Conservation (phyloP, 2,113 vertebrate genomes). For the Climacteris rufus region DNA sequence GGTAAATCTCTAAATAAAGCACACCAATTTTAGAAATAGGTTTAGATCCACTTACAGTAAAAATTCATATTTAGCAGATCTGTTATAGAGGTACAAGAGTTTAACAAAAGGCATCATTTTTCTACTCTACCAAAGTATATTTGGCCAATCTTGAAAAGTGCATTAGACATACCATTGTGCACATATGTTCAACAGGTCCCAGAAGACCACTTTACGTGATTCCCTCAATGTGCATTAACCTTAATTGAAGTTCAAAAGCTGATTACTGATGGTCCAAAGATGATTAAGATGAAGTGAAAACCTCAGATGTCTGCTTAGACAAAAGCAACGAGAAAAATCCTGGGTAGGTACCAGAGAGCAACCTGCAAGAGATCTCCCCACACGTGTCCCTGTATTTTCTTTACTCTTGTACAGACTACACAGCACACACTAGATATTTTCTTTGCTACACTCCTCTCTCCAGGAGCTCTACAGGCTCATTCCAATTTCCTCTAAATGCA, state of each 20-base stretch:
- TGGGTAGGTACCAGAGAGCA: not conserved
- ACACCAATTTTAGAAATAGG: not conserved
- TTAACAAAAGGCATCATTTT: not conserved
- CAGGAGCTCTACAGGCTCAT: not conserved
- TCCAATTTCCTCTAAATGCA: not conserved
- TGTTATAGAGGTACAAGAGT: rapidly evolving
- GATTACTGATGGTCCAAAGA: not conserved
- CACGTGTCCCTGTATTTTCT: rapidly evolving
- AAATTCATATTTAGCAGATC: not conserved
- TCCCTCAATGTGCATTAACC: not conserved
- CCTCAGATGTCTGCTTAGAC: not conserved
- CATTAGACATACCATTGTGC: not conserved
- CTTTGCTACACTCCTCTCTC: not conserved
- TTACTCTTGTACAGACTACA: not conserved
- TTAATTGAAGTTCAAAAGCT: not conserved
- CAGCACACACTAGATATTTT: not conserved
- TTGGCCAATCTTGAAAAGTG: not conserved
- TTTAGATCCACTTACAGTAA: not conserved
- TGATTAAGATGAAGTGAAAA: not conserved
- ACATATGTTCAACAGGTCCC: not conserved
- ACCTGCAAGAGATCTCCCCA: not conserved
- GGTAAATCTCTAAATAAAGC: not conserved
- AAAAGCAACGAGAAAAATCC: not conserved
- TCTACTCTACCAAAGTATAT: not conserved
- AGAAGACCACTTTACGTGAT: not conserved